Evolutionary conservation across 64 coral and sea anemone species (phyloP).

Genomic region (Orbicella faveolata): DNA sequence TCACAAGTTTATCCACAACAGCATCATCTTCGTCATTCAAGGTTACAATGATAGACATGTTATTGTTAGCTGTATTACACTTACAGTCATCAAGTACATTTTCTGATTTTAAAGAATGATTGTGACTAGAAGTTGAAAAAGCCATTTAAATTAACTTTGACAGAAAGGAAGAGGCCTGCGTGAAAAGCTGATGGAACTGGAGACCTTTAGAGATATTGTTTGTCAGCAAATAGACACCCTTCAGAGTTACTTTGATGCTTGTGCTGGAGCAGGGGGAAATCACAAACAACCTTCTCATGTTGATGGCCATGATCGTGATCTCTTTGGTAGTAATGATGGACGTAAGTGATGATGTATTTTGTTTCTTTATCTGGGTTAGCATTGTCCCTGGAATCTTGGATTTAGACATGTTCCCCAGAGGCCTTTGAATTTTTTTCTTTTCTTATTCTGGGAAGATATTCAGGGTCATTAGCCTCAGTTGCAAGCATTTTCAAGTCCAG

Average conservation of each 20-base stretch:
- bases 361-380: too few species aligned
- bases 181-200: conserved; percentile 96
- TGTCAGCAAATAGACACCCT: conserved; percentile 96
- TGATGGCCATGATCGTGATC: conserved; percentile 55
- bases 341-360: not conserved
- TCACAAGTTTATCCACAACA: conserved; percentile 88
- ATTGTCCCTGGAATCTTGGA: too few species aligned
- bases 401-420: too few species aligned
- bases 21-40: conserved; percentile 95
- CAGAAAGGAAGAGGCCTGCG: conserved; percentile 89
- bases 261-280: conserved; percentile 64
- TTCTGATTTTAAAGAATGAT: too few species aligned
- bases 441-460: too few species aligned
- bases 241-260: conserved; percentile 95
- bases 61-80: not conserved
- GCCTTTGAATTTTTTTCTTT: too few species aligned
- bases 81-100: not conserved
- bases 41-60: conserved; percentile 21
- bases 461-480: too few species aligned
- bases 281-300: conserved; percentile 36
- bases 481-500: too few species aligned
- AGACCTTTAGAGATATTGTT: conserved; percentile 96
- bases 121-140: not conserved
- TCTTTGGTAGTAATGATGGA: conserved; percentile 74
- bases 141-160: not conserved